phyloP scores from a whole-genome alignment of 2,888 invertebrate species.

The Drosophila aldrichi region DNA sequence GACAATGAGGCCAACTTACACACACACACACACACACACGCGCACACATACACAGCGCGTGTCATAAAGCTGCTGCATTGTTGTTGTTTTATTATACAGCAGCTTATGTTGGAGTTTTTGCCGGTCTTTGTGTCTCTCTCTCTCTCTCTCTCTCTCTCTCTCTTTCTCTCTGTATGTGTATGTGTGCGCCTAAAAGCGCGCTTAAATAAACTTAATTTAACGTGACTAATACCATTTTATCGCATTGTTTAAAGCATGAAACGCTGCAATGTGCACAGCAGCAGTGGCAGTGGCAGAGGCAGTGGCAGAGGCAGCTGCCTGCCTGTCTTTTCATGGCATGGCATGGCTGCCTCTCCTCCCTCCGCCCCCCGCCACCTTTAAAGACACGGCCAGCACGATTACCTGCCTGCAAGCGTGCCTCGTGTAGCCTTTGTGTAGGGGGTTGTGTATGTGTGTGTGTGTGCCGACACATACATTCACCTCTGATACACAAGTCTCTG shows the following conservation, averaged over 20 bases:
- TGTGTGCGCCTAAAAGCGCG: slow-evolving; percentile 77
- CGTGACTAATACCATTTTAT: slow-evolving; percentile 81
- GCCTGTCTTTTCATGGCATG: neutral
- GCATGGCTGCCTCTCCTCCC: neutral
- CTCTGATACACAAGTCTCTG: slow-evolving; percentile 57
- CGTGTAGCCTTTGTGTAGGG: slow-evolving; percentile 38
- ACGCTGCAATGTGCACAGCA: slow-evolving; percentile 55
- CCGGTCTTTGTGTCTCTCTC: neutral
- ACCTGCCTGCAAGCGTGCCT: slow-evolving; percentile 49
- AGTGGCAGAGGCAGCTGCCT: slow-evolving; percentile 1
- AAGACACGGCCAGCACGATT: slow-evolving; percentile 31
- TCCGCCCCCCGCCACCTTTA: neutral
- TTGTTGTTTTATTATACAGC: slow-evolving; percentile 15
- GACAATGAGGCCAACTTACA: slow-evolving; percentile 76
- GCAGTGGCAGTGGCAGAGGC: slow-evolving; percentile 6
- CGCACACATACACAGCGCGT: slow-evolving; percentile 6
- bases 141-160: too few relatives aligned
- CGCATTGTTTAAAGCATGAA: slow-evolving; percentile 80
- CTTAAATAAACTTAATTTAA: slow-evolving; percentile 82
- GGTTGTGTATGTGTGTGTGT: too few relatives aligned
- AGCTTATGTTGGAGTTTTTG: slow-evolving; percentile 52
- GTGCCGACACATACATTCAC: slow-evolving; percentile 76
- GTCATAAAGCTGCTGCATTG: slow-evolving; percentile 34
- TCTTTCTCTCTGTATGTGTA: slow-evolving; percentile 5
- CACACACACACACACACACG: slow-evolving; percentile 29